Evolutionary conservation across 2,888 invertebrate species (phyloP).

Genomic region (Calameuta filiformis): DNA sequence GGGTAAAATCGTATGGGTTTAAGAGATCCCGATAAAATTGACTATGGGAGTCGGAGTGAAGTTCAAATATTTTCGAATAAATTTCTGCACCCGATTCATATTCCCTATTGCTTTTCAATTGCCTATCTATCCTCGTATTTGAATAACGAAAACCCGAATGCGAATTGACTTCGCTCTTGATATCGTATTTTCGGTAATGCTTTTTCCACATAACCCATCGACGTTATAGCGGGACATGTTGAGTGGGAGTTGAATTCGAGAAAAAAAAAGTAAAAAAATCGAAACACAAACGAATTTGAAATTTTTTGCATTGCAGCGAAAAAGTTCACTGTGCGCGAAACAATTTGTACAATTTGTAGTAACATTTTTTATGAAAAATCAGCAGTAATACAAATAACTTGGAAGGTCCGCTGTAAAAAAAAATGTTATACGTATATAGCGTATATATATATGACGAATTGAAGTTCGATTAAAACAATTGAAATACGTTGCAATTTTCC

Average conservation of each 20-base stretch:
- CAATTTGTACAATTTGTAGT: background rate
- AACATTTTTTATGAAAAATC: background rate
- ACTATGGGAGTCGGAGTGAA: background rate
- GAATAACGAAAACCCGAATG: background rate
- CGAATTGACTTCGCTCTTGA: background rate
- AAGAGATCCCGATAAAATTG: background rate
- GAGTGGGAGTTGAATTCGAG: background rate
- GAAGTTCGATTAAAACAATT: background rate
- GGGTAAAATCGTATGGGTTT: background rate
- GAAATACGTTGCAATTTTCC: slow-evolving; percentile 43
- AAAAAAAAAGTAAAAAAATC: background rate
- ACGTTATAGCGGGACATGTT: background rate
- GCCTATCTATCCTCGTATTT: background rate
- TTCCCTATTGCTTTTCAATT: background rate
- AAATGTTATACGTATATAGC: background rate
- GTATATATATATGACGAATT: background rate
- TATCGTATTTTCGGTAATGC: background rate
- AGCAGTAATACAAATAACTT: background rate
- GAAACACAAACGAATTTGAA: background rate
- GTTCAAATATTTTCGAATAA: background rate
- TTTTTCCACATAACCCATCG: background rate
- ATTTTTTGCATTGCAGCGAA: background rate
- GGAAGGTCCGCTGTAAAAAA: background rate
- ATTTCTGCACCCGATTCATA: background rate
- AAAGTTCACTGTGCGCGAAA: background rate